These are phyloP conservation scores for Caenorhabditis uteleia DNA, from an alignment of 2,888 invertebrate genomes.

Conservation along the genomic window DNA sequence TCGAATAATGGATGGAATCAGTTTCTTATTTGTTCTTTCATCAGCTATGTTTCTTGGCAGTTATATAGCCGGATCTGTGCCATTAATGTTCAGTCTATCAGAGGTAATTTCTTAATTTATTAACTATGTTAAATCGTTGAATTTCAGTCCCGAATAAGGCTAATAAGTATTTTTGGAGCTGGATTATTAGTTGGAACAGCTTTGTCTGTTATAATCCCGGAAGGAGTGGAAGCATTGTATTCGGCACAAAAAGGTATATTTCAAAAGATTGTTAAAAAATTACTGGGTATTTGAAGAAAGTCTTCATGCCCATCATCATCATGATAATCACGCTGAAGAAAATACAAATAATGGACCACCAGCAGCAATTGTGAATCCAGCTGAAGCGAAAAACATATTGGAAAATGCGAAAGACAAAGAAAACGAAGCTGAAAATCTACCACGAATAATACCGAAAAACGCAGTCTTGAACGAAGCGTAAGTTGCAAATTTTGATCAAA, in stretches of 20 bases:
- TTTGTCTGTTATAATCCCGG: slow-evolving; percentile 94
- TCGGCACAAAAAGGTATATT: slow-evolving; percentile 36
- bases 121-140: background rate
- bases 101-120: slow-evolving; percentile 78
- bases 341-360: slow-evolving; percentile 2
- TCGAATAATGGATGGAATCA: slow-evolving; percentile 46
- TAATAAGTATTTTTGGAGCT: slow-evolving; percentile 93
- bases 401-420: slow-evolving; percentile 41
- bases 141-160: slow-evolving; percentile 86
- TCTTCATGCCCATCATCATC: slow-evolving; percentile 7
- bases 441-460: slow-evolving; percentile 54
- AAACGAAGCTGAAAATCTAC: slow-evolving; percentile 31
- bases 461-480: slow-evolving; percentile 53
- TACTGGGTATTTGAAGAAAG: too few species aligned
- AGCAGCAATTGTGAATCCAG: slow-evolving; percentile 29
- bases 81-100: slow-evolving; percentile 88
- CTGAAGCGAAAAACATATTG: slow-evolving; percentile 47
- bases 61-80: slow-evolving; percentile 91
- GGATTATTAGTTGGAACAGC: slow-evolving; percentile 96
- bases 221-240: slow-evolving; percentile 82
- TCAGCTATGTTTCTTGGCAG: slow-evolving; percentile 90
- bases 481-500: slow-evolving; percentile 2
- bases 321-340: slow-evolving; percentile 1
- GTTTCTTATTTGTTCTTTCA: slow-evolving; percentile 38
- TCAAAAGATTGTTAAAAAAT: background rate